phyloP scores from a whole-genome alignment of 2,797 vertebrate genomes.

The Selene dorsalis region DNA sequence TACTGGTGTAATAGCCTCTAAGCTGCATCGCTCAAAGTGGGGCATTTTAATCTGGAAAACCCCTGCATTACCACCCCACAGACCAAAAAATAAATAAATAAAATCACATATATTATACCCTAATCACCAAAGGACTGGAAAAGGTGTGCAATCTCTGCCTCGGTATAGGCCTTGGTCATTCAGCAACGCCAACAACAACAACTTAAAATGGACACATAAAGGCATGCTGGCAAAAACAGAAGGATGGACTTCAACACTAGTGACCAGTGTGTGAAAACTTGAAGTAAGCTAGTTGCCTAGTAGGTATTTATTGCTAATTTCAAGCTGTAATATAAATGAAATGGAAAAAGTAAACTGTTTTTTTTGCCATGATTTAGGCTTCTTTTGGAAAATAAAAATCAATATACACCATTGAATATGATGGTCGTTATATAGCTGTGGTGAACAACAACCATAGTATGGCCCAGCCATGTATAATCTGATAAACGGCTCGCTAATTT shows the following conservation, averaged over 20 bases:
- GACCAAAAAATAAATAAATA: neutral
- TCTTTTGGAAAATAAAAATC: neutral
- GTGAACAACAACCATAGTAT: neutral
- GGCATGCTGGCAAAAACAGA: conserved; percentile 4
- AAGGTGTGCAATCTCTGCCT: conserved; percentile 36
- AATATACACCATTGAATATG: neutral
- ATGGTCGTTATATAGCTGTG: neutral
- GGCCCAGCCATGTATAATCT: neutral
- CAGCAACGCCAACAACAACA: conserved; percentile 20
- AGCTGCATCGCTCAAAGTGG: conserved; percentile 53
- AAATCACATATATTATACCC: conserved; percentile 45
- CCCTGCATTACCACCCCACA: conserved; percentile 12
- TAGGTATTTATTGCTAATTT: neutral
- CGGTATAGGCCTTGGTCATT: conserved; percentile 33
- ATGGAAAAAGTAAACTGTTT: no score
- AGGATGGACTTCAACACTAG: neutral
- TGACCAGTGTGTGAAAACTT: neutral
- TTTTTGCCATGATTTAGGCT: neutral
- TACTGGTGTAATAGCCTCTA: conserved; percentile 54
- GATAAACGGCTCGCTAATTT: neutral
- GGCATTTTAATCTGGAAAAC: conserved; percentile 64
- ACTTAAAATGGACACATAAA: neutral
- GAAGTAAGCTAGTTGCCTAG: no score
- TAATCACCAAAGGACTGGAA: conserved; percentile 47
- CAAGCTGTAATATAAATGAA: neutral